phyloP scores from a whole-genome alignment of 2,797 vertebrate genomes.

The Spondyliosoma cantharus region DNA sequence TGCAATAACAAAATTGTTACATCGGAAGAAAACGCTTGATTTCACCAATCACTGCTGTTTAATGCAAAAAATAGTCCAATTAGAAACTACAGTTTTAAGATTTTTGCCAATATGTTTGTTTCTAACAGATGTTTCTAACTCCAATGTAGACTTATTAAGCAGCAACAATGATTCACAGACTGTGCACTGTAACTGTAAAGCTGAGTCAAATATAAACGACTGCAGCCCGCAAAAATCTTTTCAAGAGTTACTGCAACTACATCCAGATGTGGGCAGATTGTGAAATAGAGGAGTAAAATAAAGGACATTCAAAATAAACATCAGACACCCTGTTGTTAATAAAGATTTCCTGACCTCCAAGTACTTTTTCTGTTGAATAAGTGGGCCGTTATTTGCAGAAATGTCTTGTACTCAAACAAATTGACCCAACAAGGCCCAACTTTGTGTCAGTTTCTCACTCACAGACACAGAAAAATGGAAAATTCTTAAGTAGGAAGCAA shows the following conservation, averaged over 20 bases:
- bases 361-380: neutral
- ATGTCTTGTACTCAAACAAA: neutral
- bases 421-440: neutral
- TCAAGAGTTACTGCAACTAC: too few relatives aligned
- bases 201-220: neutral
- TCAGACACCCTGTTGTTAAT: neutral
- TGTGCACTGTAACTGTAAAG: neutral
- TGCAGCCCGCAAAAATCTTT: neutral
- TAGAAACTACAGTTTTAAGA: too few relatives aligned
- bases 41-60: neutral
- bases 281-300: neutral
- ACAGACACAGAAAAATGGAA: neutral
- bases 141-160: neutral
- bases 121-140: too few relatives aligned
- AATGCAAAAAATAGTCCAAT: neutral
- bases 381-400: neutral
- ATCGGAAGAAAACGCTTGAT: neutral
- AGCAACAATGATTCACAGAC: neutral
- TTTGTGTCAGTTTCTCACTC: neutral
- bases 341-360: neutral
- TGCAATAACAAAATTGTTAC: neutral
- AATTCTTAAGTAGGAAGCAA: neutral
- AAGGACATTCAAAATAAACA: neutral
- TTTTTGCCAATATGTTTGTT: too few relatives aligned
- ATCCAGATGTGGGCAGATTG: slow-evolving; percentile 5